phyloP scores from a whole-genome alignment of 2,888 invertebrate species.

The Leucophenga montana region DNA sequence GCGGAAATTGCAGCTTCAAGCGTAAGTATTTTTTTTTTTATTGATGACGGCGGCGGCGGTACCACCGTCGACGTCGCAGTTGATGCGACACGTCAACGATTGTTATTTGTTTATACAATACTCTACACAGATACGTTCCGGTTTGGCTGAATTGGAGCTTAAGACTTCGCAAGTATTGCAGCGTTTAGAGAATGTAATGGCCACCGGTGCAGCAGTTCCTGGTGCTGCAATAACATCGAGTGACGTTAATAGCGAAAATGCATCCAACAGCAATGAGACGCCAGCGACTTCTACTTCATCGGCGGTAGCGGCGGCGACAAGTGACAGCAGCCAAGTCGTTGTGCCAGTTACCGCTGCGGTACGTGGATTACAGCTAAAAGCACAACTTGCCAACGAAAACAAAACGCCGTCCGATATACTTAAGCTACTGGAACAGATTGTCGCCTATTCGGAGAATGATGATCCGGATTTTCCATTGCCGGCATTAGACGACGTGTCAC shows the following conservation, averaged over 20 bases:
- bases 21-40: constrained; percentile 59
- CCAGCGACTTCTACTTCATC: constrained; percentile 34
- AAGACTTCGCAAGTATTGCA: constrained; percentile 83
- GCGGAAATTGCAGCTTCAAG: constrained; percentile 72
- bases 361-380: constrained; percentile 38
- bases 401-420: constrained; percentile 75
- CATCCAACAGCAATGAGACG: constrained; percentile 50
- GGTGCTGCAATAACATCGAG: background rate
- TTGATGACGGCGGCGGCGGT: constrained; percentile 6
- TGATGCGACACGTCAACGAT: constrained; percentile 42
- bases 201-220: constrained; percentile 43
- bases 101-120: constrained; percentile 32
- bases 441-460: constrained; percentile 77
- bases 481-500: constrained; percentile 77
- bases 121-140: constrained; percentile 78
- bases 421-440: constrained; percentile 78
- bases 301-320: constrained; percentile 37
- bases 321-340: background rate
- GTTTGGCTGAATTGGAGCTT: constrained; percentile 79
- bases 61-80: constrained; percentile 15
- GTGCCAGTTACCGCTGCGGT: constrained; percentile 5
- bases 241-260: background rate
- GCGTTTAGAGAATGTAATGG: constrained; percentile 78
- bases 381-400: constrained; percentile 75
- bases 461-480: constrained; percentile 77